Evolutionary conservation across 2,888 invertebrate genomes (phyloP).

Genomic region (Anorthoa munda): DNA sequence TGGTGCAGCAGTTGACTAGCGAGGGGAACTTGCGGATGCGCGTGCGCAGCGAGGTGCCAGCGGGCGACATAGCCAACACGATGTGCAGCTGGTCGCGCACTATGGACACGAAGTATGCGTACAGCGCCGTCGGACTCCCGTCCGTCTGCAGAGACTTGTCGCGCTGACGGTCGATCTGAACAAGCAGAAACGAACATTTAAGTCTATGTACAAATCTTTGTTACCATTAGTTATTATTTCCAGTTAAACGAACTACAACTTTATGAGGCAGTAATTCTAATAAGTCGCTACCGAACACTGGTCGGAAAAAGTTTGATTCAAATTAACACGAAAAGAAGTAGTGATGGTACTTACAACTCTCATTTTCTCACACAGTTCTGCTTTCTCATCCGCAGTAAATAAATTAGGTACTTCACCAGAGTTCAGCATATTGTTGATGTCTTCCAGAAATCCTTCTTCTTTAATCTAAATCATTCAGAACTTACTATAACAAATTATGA

Average conservation of each 20-base stretch:
- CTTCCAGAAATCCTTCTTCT: constrained; percentile 98
- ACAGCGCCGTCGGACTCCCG: constrained; percentile 97
- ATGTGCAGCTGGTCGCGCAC: constrained; percentile 97
- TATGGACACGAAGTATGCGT: constrained; percentile 97
- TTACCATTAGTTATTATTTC: too few relatives aligned
- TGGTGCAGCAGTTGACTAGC: constrained; percentile 98
- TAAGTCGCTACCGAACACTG: too few relatives aligned
- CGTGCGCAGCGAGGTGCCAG: constrained; percentile 95
- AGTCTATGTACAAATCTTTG: too few relatives aligned
- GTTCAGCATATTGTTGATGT: constrained; percentile 97
- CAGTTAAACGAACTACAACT: too few relatives aligned
- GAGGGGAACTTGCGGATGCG: constrained; percentile 97
- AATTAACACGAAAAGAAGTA: too few relatives aligned
- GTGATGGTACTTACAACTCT: constrained; percentile 86
- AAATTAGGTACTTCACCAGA: constrained; percentile 98
- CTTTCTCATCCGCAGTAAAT: constrained; percentile 96
- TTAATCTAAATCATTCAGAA: constrained; percentile 92
- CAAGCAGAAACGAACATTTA: neutral
- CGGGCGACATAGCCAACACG: constrained; percentile 97
- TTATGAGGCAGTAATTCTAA: too few relatives aligned
- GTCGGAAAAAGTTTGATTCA: too few relatives aligned
- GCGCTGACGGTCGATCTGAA: constrained; percentile 95
- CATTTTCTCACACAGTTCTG: constrained; percentile 98
- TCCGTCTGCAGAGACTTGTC: constrained; percentile 97
- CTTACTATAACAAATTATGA: neutral